Conservation (phyloP, 2,797 vertebrate species). For the Neomorphus geoffroyi region DNA sequence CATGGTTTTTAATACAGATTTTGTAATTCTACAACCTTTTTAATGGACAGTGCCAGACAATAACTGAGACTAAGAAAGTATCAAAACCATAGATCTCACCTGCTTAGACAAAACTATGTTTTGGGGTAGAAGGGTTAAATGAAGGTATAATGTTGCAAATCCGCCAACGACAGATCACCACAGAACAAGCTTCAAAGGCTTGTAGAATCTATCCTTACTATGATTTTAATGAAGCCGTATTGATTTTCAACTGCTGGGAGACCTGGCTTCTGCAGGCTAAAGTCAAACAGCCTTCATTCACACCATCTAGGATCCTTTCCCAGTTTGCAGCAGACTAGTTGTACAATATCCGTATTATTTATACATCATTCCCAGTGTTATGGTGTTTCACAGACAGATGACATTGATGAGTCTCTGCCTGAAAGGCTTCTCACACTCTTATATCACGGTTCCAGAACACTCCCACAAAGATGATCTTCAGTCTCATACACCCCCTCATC, state of each 20-base stretch:
- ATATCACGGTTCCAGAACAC: neutral
- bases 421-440: neutral
- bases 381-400: neutral
- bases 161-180: neutral
- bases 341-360: neutral
- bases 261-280: neutral
- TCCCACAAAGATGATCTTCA: neutral
- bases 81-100: neutral
- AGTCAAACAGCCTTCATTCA: fast-evolving
- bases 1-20: neutral
- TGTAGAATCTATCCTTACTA: neutral
- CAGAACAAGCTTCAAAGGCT: neutral
- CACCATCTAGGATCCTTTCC: neutral
- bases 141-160: neutral
- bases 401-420: neutral
- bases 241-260: neutral
- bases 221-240: neutral
- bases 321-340: neutral
- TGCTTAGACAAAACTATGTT: neutral
- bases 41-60: neutral
- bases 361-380: neutral
- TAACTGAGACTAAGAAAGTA: neutral
- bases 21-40: neutral
- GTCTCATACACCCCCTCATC: neutral
- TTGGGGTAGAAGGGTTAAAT: neutral